These are phyloP conservation scores for Pteropus rufus DNA, from an alignment of 2,797 vertebrate species.

Conservation along the genomic window DNA sequence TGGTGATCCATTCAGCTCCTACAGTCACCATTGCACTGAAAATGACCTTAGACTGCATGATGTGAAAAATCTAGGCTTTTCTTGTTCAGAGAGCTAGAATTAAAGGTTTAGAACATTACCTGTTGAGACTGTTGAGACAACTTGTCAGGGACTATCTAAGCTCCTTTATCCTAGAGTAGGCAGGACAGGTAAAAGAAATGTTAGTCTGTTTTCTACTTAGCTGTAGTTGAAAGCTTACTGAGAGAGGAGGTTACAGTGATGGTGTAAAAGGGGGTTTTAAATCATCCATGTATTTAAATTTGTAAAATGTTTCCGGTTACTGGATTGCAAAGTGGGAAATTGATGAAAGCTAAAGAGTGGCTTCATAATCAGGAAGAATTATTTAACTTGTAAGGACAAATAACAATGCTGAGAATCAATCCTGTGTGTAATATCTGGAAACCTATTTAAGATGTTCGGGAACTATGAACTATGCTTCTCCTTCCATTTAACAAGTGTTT, in stretches of 20 bases:
- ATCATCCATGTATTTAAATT: neutral
- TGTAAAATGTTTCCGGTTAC: conserved; percentile 20
- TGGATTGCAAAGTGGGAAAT: neutral
- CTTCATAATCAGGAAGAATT: conserved; percentile 31
- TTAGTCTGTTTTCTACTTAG: neutral
- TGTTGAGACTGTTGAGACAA: neutral
- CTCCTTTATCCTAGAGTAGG: neutral
- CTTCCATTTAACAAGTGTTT: neutral
- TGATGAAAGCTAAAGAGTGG: neutral
- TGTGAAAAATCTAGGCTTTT: neutral
- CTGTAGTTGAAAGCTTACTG: neutral
- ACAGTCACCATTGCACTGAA: neutral
- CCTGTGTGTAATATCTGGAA: neutral
- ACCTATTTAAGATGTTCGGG: neutral
- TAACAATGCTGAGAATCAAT: neutral
- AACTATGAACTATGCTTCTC: neutral
- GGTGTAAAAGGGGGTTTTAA: neutral
- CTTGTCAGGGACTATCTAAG: neutral
- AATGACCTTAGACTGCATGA: neutral
- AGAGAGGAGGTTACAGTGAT: neutral
- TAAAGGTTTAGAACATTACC: neutral
- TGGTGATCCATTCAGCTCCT: neutral
- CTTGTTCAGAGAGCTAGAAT: neutral
- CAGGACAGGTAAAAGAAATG: conserved; percentile 13
- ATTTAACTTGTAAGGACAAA: neutral